These are phyloP conservation scores for Cinclus mexicanus DNA, from an alignment of 2,113 vertebrate genomes.

Conservation along the genomic window DNA sequence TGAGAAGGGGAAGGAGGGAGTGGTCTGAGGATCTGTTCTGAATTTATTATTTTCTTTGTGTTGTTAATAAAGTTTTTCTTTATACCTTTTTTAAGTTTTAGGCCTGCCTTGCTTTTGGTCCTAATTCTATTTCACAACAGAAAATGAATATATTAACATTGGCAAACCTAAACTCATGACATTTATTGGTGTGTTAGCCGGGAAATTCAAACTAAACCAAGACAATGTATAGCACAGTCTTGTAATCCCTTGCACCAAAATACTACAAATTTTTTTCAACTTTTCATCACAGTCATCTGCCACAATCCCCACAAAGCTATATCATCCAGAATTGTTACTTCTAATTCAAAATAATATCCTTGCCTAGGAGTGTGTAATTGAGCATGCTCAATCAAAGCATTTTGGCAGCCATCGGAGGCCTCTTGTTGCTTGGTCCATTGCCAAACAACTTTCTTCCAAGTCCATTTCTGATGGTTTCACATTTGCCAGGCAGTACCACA, in stretches of 20 bases:
- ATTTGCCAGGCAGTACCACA: neutral
- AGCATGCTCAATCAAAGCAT: neutral
- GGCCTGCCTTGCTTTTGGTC: no score
- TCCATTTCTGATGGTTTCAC: neutral
- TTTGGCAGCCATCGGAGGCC: neutral
- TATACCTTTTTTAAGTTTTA: no score
- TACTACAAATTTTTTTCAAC: neutral
- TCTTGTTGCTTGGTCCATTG: neutral
- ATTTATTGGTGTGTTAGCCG: no score
- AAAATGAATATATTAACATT: no score
- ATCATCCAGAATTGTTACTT: neutral
- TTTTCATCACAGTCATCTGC: neutral
- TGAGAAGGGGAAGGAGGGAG: no score
- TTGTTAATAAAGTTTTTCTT: no score
- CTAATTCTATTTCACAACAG: no score
- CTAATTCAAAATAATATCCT: neutral
- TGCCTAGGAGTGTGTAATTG: neutral
- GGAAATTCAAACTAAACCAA: no score
- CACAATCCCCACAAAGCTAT: neutral
- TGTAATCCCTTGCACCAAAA: neutral
- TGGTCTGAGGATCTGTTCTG: no score
- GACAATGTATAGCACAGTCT: neutral
- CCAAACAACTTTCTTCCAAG: neutral
- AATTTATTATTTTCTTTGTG: no score
- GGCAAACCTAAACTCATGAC: no score